These are phyloP conservation scores for Peromyscus nudipes DNA, from an alignment of 2,797 vertebrate species.

Conservation along the genomic window DNA sequence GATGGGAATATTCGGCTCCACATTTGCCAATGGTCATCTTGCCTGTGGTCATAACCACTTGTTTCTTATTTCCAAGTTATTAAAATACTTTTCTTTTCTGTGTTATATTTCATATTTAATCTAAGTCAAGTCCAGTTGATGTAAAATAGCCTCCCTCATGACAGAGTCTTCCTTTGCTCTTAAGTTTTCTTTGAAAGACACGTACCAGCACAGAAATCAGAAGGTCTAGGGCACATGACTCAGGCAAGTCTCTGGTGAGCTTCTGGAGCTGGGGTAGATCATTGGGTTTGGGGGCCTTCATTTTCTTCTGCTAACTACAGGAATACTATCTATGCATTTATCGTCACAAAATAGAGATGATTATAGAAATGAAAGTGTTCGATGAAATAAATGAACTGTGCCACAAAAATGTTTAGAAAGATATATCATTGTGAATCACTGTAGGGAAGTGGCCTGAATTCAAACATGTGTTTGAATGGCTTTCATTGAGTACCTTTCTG, in stretches of 20 bases:
- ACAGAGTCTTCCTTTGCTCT: constrained; percentile 17
- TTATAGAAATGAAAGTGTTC: constrained; percentile 37
- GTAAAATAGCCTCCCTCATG: constrained; percentile 37
- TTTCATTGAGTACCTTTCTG: background rate
- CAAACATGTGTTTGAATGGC: constrained; percentile 32
- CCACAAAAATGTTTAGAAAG: background rate
- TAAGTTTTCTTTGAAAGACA: constrained; percentile 35
- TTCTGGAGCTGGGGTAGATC: background rate
- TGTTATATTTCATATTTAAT: constrained; percentile 36
- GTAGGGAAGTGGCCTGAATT: background rate
- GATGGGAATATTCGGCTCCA: background rate
- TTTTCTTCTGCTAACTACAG: constrained; percentile 60
- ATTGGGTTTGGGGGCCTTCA: background rate
- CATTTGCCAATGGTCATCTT: background rate
- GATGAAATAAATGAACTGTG: constrained; percentile 48
- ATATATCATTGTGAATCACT: background rate
- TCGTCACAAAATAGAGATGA: constrained; percentile 21
- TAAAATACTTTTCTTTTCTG: background rate
- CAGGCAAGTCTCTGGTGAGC: background rate
- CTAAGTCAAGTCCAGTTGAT: background rate
- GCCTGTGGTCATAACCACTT: background rate
- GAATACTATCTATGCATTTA: constrained; percentile 18
- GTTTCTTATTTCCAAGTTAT: background rate
- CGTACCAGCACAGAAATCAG: background rate
- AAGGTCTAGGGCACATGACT: background rate